Evolutionary conservation across 2,888 invertebrate species (phyloP).

Genomic region (Mesorhabditis sp.): DNA sequence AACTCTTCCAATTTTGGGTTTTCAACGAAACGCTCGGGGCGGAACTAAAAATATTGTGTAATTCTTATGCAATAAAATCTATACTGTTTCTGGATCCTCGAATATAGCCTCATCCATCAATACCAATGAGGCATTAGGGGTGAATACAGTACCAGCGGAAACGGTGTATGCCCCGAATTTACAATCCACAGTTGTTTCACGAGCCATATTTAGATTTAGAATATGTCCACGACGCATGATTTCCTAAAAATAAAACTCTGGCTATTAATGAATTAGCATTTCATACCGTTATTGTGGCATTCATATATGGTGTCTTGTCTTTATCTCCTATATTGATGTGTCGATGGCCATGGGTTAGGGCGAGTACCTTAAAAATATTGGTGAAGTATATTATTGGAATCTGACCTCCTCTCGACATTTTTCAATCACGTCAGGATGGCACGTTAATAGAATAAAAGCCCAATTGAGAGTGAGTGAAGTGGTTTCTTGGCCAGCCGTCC

Average conservation of each 20-base stretch:
- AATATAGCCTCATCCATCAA: background rate
- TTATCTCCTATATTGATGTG: background rate
- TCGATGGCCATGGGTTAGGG: background rate
- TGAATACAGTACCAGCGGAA: background rate
- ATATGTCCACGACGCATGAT: background rate
- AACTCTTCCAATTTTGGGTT: background rate
- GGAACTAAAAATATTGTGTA: background rate
- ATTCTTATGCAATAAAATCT: background rate
- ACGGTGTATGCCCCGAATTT: background rate
- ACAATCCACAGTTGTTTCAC: background rate
- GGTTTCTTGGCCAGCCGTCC: slow-evolving; percentile 2
- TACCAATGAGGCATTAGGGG: background rate
- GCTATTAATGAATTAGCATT: background rate
- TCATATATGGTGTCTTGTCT: background rate
- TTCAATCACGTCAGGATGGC: background rate
- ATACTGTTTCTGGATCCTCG: background rate
- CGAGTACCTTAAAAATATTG: background rate
- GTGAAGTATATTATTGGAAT: too few relatives aligned
- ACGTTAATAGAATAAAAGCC: background rate
- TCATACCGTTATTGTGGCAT: background rate
- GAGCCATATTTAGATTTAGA: background rate
- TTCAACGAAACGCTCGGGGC: slow-evolving; percentile 5
- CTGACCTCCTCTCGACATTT: background rate
- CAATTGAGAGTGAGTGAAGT: background rate
- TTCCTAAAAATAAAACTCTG: background rate